phyloP scores from a whole-genome alignment of 2,797 vertebrate genomes.

The Chelidonichthys spinosus region DNA sequence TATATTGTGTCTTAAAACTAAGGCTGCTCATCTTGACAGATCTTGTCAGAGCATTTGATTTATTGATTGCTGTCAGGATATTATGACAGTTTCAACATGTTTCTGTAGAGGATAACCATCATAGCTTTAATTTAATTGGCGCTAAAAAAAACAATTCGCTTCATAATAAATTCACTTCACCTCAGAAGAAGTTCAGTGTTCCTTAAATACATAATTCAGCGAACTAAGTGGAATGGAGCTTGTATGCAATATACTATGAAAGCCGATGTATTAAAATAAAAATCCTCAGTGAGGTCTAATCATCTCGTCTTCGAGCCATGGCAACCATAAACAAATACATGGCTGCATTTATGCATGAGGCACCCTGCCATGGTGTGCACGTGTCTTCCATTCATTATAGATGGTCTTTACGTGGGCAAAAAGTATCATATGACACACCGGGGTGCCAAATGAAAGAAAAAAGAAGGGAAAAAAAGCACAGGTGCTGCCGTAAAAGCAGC shows the following conservation, averaged over 20 bases:
- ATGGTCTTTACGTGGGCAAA: constrained; percentile 30
- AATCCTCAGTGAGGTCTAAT: not conserved
- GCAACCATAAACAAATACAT: constrained; percentile 10
- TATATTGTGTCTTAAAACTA: too few relatives aligned
- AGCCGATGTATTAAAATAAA: not conserved
- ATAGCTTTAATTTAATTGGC: not conserved
- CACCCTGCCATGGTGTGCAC: constrained; percentile 12
- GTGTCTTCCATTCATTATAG: constrained; percentile 26
- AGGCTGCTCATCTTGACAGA: too few relatives aligned
- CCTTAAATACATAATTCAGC: not conserved
- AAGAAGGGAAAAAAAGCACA: constrained; percentile 27
- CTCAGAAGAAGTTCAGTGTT: not conserved
- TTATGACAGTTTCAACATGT: not conserved
- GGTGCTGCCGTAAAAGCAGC: constrained; percentile 46
- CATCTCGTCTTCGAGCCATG: not conserved
- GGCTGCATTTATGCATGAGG: constrained; percentile 21
- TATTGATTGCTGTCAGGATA: too few relatives aligned
- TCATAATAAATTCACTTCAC: not conserved
- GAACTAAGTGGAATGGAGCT: not conserved
- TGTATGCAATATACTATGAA: not conserved
- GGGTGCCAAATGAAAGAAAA: constrained; percentile 12
- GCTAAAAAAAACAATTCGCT: not conserved
- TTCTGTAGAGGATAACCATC: not conserved
- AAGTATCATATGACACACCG: constrained; percentile 12
- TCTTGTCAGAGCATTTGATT: too few relatives aligned